Percentiles rank a stretch among this genome's conserved stretches.
phyloP scores from a whole-genome alignment of 2,888 invertebrate genomes.

The Sylvicola fuscatus region DNA sequence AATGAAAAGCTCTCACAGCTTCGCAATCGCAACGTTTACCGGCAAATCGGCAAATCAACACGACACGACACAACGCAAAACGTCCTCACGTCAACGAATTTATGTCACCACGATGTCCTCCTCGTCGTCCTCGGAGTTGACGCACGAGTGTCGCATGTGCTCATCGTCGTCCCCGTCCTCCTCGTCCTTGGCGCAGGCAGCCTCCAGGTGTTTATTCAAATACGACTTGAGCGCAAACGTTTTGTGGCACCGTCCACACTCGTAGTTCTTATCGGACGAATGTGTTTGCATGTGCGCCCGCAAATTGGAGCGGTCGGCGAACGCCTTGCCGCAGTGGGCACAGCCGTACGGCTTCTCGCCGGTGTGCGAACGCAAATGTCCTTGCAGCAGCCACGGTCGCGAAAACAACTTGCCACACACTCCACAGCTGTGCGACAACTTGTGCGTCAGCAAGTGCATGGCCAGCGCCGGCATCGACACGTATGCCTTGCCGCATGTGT shows the following conservation, averaged over 20 bases:
- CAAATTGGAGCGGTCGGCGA: slow-evolving; percentile 84
- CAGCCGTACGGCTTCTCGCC: slow-evolving; percentile 91
- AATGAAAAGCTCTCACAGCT: too few species aligned
- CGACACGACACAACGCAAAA: too few species aligned
- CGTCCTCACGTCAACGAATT: not conserved
- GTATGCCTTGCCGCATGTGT: slow-evolving; percentile 88
- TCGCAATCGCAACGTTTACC: too few species aligned
- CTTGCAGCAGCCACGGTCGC: slow-evolving; percentile 81
- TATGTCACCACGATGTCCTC: slow-evolving; percentile 4
- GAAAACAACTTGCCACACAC: slow-evolving; percentile 91
- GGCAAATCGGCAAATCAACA: too few species aligned
- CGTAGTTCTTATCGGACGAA: slow-evolving; percentile 72
- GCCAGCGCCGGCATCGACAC: slow-evolving; percentile 96
- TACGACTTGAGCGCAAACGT: slow-evolving; percentile 89
- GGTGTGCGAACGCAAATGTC: slow-evolving; percentile 75
- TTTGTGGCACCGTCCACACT: slow-evolving; percentile 71
- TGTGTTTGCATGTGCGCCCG: slow-evolving; percentile 93
- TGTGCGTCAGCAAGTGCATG: slow-evolving; percentile 84
- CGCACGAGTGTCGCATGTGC: not conserved
- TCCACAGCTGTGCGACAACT: slow-evolving; percentile 75
- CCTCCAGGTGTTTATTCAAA: slow-evolving; percentile 85
- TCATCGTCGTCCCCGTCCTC: not conserved
- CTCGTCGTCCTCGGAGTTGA: slow-evolving; percentile 2
- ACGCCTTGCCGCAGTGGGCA: slow-evolving; percentile 81
- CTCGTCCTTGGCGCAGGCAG: slow-evolving; percentile 53